phyloP scores from a whole-genome alignment of 2,797 vertebrate species.

The Rhinichthys osculus region DNA sequence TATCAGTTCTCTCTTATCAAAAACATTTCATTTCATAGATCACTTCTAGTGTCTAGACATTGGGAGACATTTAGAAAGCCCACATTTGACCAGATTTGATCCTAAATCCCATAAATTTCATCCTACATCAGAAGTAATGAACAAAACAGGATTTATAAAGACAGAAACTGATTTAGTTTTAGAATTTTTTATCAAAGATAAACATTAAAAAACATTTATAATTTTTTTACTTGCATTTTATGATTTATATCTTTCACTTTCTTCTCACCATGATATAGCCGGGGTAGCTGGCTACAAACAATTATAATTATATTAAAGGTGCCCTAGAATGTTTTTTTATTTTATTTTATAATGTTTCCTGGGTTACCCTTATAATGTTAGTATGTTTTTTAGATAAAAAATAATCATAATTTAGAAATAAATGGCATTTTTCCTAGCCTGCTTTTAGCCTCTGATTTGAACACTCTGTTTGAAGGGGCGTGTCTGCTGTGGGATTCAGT shows the following conservation, averaged over 20 bases:
- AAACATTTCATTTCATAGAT: background rate
- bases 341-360: no score
- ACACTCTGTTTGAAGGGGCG: no score
- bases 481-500: no score
- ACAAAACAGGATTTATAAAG: background rate
- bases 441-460: no score
- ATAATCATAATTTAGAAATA: no score
- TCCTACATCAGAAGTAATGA: background rate
- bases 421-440: no score
- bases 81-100: background rate
- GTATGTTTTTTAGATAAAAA: no score
- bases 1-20: background rate
- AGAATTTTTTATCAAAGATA: background rate
- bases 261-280: background rate
- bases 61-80: background rate
- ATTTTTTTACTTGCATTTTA: background rate
- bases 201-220: background rate
- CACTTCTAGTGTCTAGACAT: background rate
- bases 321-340: no score
- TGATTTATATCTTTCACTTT: background rate
- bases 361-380: no score
- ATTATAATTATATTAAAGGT: background rate
- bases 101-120: background rate
- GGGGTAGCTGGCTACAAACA: background rate
- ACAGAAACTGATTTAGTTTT: background rate